Evolutionary conservation across 2,888 invertebrate species (phyloP).

Genomic region (Thelaira solivaga): DNA sequence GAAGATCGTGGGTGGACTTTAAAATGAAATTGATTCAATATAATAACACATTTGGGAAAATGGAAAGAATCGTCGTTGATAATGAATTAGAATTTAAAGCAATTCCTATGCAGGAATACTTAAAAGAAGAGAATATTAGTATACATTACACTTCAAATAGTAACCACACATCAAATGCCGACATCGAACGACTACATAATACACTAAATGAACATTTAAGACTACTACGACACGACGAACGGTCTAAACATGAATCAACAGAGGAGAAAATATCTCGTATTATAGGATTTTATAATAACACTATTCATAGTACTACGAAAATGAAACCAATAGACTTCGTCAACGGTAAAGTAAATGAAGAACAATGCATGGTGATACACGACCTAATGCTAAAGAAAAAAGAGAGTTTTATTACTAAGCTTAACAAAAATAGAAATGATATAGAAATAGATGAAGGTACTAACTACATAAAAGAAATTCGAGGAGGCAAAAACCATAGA

Average conservation of each 20-base stretch:
- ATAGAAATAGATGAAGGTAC: background rate
- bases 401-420: too few species aligned
- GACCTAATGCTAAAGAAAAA: too few species aligned
- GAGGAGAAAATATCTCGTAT: too few species aligned
- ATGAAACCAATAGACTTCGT: background rate
- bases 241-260: background rate
- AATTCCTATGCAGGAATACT: too few species aligned
- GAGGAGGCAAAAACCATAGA: background rate
- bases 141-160: background rate
- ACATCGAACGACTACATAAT: background rate
- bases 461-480: background rate
- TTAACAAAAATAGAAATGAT: background rate
- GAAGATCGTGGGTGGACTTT: background rate
- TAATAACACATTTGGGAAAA: background rate
- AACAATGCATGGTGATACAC: background rate
- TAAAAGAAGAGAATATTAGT: background rate
- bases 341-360: background rate
- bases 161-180: background rate
- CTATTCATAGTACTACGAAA: background rate
- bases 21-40: background rate
- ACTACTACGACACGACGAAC: background rate
- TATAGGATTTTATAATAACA: background rate
- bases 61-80: background rate
- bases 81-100: background rate
- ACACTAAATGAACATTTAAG: background rate